Evolutionary conservation across 2,113 vertebrate genomes (phyloP).

Genomic region (Narcine bancroftii): DNA sequence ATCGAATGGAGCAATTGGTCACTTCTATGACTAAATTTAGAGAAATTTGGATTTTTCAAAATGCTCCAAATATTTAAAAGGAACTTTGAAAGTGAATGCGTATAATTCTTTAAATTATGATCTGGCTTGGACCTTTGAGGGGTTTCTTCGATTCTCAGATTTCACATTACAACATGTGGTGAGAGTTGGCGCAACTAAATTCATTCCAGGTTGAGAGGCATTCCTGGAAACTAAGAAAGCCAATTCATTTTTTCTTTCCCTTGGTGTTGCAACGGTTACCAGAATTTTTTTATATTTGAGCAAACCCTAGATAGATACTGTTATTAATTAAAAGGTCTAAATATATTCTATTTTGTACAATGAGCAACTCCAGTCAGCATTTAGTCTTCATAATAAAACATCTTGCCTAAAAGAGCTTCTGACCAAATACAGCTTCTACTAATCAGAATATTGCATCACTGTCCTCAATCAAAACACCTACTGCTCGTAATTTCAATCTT

Average conservation of each 20-base stretch:
- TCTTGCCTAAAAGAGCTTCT: neutral
- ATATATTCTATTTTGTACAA: neutral
- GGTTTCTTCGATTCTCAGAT: neutral
- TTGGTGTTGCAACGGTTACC: neutral
- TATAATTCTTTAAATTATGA: neutral
- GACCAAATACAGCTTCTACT: neutral
- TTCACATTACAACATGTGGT: neutral
- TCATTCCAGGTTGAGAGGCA: neutral
- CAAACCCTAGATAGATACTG: neutral
- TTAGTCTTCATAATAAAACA: neutral
- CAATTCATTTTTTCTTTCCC: neutral
- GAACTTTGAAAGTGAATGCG: neutral
- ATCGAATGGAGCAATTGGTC: neutral
- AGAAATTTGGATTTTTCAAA: slow-evolving; percentile 6
- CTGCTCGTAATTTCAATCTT: neutral
- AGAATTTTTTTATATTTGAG: neutral
- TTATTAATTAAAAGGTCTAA: neutral
- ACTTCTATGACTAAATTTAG: neutral
- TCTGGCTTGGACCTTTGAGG: neutral
- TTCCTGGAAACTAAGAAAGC: neutral
- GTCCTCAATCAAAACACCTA: neutral
- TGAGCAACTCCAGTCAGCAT: too few relatives aligned
- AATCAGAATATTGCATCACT: neutral
- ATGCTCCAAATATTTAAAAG: neutral
- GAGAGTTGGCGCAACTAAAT: neutral